A percentile compares a stretch with the other conserved stretches of the same genome.
Conservation (phyloP, 2,888 invertebrate species). For the Eupsilia transversa region DNA sequence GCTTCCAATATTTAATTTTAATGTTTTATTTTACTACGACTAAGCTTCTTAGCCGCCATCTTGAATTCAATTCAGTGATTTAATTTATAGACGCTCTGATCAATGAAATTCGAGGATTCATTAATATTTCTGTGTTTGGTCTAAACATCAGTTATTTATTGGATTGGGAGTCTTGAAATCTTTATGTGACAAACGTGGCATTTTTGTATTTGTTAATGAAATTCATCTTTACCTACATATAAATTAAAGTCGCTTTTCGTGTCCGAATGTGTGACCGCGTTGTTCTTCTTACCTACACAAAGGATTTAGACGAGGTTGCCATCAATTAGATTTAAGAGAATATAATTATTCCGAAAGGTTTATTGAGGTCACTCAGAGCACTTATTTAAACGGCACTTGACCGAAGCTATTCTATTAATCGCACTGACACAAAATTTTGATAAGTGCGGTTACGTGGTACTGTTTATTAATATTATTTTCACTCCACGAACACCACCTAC, state of each 20-base stretch:
- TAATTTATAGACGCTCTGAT: conserved; percentile 26
- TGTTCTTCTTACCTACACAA: neutral
- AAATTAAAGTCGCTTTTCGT: neutral
- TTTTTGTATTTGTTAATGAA: neutral
- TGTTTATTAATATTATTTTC: too few species aligned
- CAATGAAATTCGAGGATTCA: neutral
- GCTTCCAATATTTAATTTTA: conserved; percentile 44
- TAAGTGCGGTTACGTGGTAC: too few species aligned
- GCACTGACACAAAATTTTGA: too few species aligned
- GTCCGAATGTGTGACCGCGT: neutral
- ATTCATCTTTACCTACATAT: too few species aligned
- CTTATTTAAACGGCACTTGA: too few species aligned
- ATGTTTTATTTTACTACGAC: conserved; percentile 18
- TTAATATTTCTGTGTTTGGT: conserved; percentile 5
- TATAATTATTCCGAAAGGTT: neutral
- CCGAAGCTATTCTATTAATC: too few species aligned
- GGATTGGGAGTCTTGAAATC: neutral
- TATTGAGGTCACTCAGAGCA: too few species aligned
- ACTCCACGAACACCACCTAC: too few species aligned
- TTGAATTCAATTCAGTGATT: conserved; percentile 45
- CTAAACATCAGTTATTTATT: neutral
- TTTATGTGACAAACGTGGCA: neutral
- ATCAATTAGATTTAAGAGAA: neutral
- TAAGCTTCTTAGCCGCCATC: conserved; percentile 39
- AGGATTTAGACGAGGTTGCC: neutral